Evolutionary conservation across 2,797 vertebrate genomes (phyloP).

Genomic region (Ptychobarbus kaznakovi): DNA sequence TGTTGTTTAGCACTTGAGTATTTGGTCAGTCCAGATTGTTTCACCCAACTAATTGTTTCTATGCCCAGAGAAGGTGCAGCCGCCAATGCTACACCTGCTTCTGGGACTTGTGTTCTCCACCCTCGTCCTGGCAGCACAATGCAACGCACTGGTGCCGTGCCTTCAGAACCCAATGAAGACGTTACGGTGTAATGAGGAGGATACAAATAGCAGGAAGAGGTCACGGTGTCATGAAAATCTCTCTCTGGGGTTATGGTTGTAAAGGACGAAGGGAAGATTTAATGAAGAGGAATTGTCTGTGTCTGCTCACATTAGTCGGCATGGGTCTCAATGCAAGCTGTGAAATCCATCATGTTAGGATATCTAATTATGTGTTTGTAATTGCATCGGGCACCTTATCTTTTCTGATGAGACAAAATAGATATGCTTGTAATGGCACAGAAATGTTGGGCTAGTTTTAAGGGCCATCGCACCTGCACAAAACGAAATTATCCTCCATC

Average conservation of each 20-base stretch:
- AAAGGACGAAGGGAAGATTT: slow-evolving; percentile 61
- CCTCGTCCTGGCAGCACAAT: slow-evolving; percentile 28
- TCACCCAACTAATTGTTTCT: slow-evolving; percentile 49
- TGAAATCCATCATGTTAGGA: slow-evolving; percentile 77
- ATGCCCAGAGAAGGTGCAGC: slow-evolving; percentile 35
- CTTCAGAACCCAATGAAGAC: slow-evolving; percentile 47
- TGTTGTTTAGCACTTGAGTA: slow-evolving; percentile 20
- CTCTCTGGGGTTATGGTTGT: slow-evolving; percentile 51
- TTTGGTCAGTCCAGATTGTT: slow-evolving; percentile 46
- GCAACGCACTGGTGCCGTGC: neutral
- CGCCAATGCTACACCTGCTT: slow-evolving; percentile 58
- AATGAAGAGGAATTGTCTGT: slow-evolving; percentile 78
- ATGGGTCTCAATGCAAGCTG: slow-evolving; percentile 64
- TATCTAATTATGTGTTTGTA: slow-evolving; percentile 76
- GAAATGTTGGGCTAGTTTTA: slow-evolving; percentile 51
- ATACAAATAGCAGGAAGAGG: slow-evolving; percentile 35
- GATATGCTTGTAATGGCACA: slow-evolving; percentile 57
- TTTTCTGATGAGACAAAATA: slow-evolving; percentile 66
- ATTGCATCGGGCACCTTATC: slow-evolving; percentile 67
- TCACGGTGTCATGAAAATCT: slow-evolving; percentile 38
- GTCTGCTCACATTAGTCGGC: slow-evolving; percentile 70
- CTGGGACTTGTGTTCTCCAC: slow-evolving; percentile 47
- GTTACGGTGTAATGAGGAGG: slow-evolving; percentile 50
- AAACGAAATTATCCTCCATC: slow-evolving; percentile 16
- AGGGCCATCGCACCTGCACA: slow-evolving; percentile 1